These are phyloP conservation scores for Oncopodura yosiiana DNA, from an alignment of 1,140 invertebrate genomes.

Conservation along the genomic window DNA sequence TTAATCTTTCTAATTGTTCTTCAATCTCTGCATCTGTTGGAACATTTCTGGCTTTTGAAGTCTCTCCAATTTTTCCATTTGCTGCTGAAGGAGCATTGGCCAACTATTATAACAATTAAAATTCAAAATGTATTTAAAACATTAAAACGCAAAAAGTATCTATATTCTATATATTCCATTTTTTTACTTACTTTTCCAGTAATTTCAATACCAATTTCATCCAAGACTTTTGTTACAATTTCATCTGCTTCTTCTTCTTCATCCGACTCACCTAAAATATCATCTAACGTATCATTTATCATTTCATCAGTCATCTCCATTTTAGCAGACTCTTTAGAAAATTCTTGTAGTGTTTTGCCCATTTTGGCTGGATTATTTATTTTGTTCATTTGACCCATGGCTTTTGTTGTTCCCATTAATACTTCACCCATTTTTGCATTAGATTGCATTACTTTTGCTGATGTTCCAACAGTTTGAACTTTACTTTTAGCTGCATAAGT, in stretches of 20 bases:
- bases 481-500: conserved; percentile 66
- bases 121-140: conserved; percentile 1
- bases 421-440: conserved; percentile 74
- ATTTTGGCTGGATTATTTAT: conserved; percentile 76
- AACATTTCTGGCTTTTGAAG: conserved; percentile 39
- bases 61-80: conserved; percentile 49
- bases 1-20: conserved; percentile 62
- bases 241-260: conserved; percentile 82
- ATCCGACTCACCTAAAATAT: conserved; percentile 75
- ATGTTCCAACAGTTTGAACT: conserved; percentile 64
- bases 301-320: conserved; percentile 94
- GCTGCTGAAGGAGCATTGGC: conserved; percentile 52
- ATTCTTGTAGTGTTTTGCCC: conserved; percentile 67
- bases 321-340: conserved; percentile 67
- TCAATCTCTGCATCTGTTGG: conserved; percentile 62
- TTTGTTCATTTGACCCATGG: conserved; percentile 79
- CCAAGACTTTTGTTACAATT: conserved; percentile 76
- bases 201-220: conserved; percentile 93
- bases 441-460: conserved; percentile 78
- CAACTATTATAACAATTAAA: conserved; percentile 38
- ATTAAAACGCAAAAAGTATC: not conserved
- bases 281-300: conserved; percentile 84
- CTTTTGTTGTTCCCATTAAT: conserved; percentile 74
- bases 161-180: not conserved
- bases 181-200: conserved; percentile 59